Percentiles rank a stretch among this genome's conserved stretches.
These are phyloP conservation scores for Ormyrus labotus DNA, from an alignment of 2,888 invertebrate species.

Conservation along the genomic window DNA sequence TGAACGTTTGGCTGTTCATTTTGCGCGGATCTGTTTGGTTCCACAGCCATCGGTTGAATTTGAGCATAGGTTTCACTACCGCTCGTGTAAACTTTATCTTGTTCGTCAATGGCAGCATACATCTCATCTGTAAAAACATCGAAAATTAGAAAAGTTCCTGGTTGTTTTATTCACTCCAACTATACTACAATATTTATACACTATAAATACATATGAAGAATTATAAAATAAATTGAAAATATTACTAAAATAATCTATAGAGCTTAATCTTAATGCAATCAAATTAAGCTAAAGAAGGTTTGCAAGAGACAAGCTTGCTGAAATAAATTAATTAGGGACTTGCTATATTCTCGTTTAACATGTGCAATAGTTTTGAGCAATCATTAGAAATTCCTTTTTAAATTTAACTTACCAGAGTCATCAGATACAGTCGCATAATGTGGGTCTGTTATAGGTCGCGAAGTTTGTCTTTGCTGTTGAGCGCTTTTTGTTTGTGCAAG, in stretches of 20 bases:
- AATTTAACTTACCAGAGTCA: slow-evolving; percentile 83
- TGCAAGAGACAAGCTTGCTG: too few species aligned
- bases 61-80: slow-evolving; percentile 93
- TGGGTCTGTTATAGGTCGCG: slow-evolving; percentile 77
- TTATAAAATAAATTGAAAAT: not conserved
- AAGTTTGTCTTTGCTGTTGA: slow-evolving; percentile 70
- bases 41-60: slow-evolving; percentile 80
- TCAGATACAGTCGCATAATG: slow-evolving; percentile 95
- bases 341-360: too few species aligned
- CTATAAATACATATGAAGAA: too few species aligned
- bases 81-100: slow-evolving; percentile 81
- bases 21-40: slow-evolving; percentile 73
- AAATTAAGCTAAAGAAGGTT: too few species aligned
- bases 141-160: too few species aligned
- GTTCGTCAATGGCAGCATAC: slow-evolving; percentile 93
- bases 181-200: too few species aligned
- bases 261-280: too few species aligned
- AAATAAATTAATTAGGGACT: too few species aligned
- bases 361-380: too few species aligned
- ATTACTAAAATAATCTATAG: too few species aligned
- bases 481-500: slow-evolving; percentile 80
- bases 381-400: not conserved
- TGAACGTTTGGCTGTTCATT: slow-evolving; percentile 74
- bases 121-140: slow-evolving; percentile 83
- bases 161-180: too few species aligned